These are phyloP conservation scores for Criorhina ranunculi DNA, from an alignment of 2,888 invertebrate species.

Conservation along the genomic window DNA sequence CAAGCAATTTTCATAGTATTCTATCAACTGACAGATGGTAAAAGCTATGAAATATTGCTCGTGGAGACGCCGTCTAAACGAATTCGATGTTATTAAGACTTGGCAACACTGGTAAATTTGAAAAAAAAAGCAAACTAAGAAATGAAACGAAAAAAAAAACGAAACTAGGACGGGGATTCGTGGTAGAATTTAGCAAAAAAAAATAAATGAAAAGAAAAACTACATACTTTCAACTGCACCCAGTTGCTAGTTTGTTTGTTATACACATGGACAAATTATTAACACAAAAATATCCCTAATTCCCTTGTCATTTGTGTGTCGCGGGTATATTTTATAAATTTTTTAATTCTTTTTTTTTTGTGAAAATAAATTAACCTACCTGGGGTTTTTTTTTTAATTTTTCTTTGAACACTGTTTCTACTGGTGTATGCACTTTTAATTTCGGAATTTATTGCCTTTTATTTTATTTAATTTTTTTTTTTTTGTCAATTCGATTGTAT, in stretches of 20 bases:
- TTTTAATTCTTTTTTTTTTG: not conserved
- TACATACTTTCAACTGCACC: too few relatives aligned
- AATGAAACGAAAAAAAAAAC: not conserved
- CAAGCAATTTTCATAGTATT: too few relatives aligned
- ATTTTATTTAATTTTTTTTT: not conserved
- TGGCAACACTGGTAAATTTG: conserved; percentile 19
- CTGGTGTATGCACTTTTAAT: conserved; percentile 40
- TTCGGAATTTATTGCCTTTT: conserved; percentile 12
- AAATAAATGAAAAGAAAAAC: too few relatives aligned
- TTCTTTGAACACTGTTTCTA: conserved; percentile 15
- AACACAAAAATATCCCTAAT: too few relatives aligned
- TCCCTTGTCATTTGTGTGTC: too few relatives aligned
- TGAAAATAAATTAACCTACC: conserved; percentile 29
- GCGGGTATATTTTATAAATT: too few relatives aligned
- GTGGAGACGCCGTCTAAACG: not conserved
- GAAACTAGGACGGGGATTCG: conserved; percentile 4
- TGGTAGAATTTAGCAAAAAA: too few relatives aligned
- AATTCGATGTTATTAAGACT: not conserved
- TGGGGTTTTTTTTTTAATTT: too few relatives aligned
- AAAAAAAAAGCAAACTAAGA: not conserved
- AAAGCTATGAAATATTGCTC: too few relatives aligned
- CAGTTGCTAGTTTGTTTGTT: too few relatives aligned
- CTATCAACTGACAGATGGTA: too few relatives aligned
- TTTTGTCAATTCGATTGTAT: conserved; percentile 25
- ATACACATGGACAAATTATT: too few relatives aligned